phyloP scores from a whole-genome alignment of 30 jellyfish, hydroid and myxozoan genomes.

The Euphysa ruthae region DNA sequence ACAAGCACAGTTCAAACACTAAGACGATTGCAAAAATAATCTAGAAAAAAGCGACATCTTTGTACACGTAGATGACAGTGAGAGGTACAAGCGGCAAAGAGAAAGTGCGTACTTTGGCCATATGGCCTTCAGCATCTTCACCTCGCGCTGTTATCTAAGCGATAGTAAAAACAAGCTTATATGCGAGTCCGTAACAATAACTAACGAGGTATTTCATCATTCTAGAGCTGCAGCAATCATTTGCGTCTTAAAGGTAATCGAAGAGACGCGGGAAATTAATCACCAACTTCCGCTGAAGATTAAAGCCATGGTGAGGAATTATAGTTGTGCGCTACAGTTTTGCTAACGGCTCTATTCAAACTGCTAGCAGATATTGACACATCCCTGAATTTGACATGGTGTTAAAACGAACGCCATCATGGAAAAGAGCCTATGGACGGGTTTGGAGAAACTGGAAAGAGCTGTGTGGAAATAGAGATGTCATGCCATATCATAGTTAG shows the following conservation, averaged over 20 bases:
- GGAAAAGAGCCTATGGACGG: conserved; percentile 49
- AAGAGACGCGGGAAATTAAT: not conserved
- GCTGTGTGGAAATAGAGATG: conserved; percentile 19
- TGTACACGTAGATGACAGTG: conserved; percentile 36
- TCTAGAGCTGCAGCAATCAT: conserved; percentile 26
- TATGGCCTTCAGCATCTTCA: conserved; percentile 8
- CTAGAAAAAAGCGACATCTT: conserved; percentile 1
- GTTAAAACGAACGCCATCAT: conserved; percentile 34
- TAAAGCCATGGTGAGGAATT: conserved; percentile 16
- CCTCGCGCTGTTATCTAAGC: too few species aligned
- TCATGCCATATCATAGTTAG: too few species aligned
- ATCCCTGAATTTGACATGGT: conserved; percentile 1
- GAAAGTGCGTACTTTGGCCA: conserved; percentile 42
- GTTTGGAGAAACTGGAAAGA: conserved; percentile 30
- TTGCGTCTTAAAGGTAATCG: conserved; percentile 25
- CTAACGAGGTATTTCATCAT: too few species aligned
- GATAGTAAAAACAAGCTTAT: conserved; percentile 11
- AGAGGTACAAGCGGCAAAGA: conserved; percentile 17
- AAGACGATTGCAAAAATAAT: conserved; percentile 1
- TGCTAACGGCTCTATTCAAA: conserved; percentile 21
- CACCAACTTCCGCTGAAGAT: conserved; percentile 11
- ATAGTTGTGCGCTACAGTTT: conserved; percentile 37
- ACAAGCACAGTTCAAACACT: conserved; percentile 6
- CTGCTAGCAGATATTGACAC: conserved; percentile 12
- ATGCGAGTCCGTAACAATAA: conserved; percentile 6